Base-by-base conservation (phyloP, 2,888 invertebrate genomes). In the Lysandra coridon region DNA sequence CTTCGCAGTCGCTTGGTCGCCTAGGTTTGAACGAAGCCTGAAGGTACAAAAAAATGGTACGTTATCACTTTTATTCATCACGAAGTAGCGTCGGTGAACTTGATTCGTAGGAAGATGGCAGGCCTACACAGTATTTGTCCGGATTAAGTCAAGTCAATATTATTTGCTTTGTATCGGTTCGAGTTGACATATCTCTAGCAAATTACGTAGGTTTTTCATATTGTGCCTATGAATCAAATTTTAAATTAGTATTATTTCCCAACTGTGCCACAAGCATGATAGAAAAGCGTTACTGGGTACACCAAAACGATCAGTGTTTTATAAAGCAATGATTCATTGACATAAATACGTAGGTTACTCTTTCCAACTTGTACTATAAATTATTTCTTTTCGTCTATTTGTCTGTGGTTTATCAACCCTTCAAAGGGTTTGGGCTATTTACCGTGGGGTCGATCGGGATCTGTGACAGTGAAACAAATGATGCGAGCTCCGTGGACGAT, bases 401-500 rank as follows among this genome's bases (percentile, higher is more conserved):
- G 84, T 86, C 69, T 69, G 69, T 69, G 69, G 69, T 69, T 33
- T 33, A 33, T 69, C 33, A 88, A 90, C 69, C 69, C 69, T 69
- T 33, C 69, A 69, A 33, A 69, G 69, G 69, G 69, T 69, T 69
- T 69, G 88, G 91, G 90, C 85, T 89, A 87, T 91, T 90, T 90
- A 85, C 82, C 81, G 86, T 88, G 88, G 89, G 89, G 86, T 81
- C 78, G 81, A 84, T 80, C 83, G 84, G 86, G 84, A 89, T 89
- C 89, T 88, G 91, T 88, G 89, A 88, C 90, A 87, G 88, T 88
- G 85, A 87, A 91, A 91, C 88, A 91, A 92, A 92, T 91, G 92
- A 89, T 86, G 88, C 87, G 87, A 85, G 84, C 85, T 83, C 83
- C 83, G 85, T 85, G 88, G 86, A 83, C 89, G 87, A 91, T 90